A percentile compares a stretch with the other conserved stretches of the same genome.
Conservation (phyloP, 1,140 invertebrate genomes). For the Solenopsis fugax region DNA sequence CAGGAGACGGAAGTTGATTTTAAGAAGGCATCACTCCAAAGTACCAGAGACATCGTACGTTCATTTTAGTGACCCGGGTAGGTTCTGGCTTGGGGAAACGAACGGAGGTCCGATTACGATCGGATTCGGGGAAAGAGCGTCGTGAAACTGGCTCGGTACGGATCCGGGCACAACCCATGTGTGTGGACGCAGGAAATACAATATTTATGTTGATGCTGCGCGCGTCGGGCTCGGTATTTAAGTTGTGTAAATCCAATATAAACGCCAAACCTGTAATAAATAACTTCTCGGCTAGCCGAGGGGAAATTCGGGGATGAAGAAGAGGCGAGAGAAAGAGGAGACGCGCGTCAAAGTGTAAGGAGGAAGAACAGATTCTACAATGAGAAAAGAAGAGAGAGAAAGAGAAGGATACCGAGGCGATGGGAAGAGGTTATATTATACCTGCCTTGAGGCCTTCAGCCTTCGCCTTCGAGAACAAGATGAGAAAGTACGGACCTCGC, state of each 20-base stretch:
- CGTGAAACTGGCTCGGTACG: conserved; percentile 52
- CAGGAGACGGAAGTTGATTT: conserved; percentile 56
- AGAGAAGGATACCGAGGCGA: conserved; percentile 60
- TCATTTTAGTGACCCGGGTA: conserved; percentile 30
- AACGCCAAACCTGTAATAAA: conserved; percentile 84
- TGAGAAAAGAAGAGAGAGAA: conserved; percentile 45
- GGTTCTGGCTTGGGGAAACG: neutral
- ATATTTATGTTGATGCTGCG: conserved; percentile 84
- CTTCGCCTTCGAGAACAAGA: conserved; percentile 81
- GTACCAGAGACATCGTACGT: conserved; percentile 5
- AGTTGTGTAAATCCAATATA: conserved; percentile 86
- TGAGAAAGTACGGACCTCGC: conserved; percentile 76
- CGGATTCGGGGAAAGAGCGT: conserved; percentile 47
- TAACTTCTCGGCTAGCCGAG: conserved; percentile 81
- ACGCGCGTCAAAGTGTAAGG: conserved; percentile 36
- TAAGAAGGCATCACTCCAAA: neutral
- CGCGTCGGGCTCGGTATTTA: conserved; percentile 82
- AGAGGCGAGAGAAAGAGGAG: conserved; percentile 46
- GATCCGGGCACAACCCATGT: conserved; percentile 28
- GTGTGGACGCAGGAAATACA: conserved; percentile 79
- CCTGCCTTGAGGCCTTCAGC: conserved; percentile 80
- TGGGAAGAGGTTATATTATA: conserved; percentile 81
- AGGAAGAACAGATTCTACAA: conserved; percentile 58
- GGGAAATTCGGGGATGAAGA: conserved; percentile 50
- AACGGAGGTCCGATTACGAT: conserved; percentile 49